These are phyloP conservation scores for Drosophila siamana DNA, from an alignment of 2,888 invertebrate species.

Conservation along the genomic window DNA sequence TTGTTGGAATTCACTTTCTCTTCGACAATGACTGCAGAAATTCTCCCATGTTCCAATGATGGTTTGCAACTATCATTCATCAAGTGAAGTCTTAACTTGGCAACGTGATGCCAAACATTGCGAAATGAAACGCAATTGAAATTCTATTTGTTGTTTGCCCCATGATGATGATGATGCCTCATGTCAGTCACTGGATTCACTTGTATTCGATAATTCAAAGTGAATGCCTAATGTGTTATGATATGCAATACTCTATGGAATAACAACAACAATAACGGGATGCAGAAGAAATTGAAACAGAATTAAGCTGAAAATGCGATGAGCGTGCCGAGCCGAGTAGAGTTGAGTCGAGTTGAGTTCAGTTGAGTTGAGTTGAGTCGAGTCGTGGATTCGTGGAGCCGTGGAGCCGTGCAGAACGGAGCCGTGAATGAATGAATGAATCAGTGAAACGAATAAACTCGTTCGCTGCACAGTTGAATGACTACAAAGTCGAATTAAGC, in stretches of 20 bases:
- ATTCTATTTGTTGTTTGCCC: not conserved
- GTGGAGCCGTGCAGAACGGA: slow-evolving; percentile 43
- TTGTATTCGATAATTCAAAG: slow-evolving; percentile 16
- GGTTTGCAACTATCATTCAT: not conserved
- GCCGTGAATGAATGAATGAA: slow-evolving; percentile 72
- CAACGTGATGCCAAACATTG: not conserved
- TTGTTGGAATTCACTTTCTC: no score
- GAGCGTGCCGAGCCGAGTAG: slow-evolving; percentile 28
- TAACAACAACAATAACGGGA: slow-evolving; percentile 11
- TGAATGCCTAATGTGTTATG: slow-evolving; percentile 8
- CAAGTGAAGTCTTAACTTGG: not conserved
- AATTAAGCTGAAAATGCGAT: slow-evolving; percentile 63
- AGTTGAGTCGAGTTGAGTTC: not conserved
- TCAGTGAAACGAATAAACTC: slow-evolving; percentile 76
- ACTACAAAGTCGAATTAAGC: slow-evolving; percentile 73
- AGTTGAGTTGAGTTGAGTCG: not conserved
- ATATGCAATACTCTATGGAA: slow-evolving; percentile 28
- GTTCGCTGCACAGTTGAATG: slow-evolving; percentile 75
- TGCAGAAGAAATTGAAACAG: slow-evolving; percentile 54
- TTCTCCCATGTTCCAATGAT: not conserved
- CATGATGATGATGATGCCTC: not conserved
- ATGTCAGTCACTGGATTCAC: not conserved
- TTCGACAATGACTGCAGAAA: no score
- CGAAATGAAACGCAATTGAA: not conserved
- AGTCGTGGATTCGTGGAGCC: slow-evolving; percentile 22